These are phyloP conservation scores for Hyphantria cunea DNA, from an alignment of 1,140 invertebrate genomes.

Conservation along the genomic window DNA sequence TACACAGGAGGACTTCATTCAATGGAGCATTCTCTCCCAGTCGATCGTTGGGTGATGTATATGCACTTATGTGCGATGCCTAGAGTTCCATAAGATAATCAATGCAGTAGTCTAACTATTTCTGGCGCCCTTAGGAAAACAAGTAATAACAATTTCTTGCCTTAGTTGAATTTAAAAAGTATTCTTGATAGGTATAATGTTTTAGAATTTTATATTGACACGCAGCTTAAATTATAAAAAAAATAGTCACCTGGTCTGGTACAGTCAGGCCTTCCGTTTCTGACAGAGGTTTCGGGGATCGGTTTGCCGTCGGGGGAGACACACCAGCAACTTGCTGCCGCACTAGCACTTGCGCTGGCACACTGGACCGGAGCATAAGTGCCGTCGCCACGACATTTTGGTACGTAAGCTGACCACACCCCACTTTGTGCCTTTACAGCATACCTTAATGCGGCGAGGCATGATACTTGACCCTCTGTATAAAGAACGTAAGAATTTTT, in stretches of 20 bases:
- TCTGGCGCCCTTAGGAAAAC: too few species aligned
- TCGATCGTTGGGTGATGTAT: too few species aligned
- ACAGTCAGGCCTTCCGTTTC: conserved; percentile 87
- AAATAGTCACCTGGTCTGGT: conserved; percentile 65
- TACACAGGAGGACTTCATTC: too few species aligned
- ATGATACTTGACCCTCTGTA: conserved; percentile 66
- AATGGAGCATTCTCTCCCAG: too few species aligned
- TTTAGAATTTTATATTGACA: too few species aligned
- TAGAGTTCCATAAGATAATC: too few species aligned
- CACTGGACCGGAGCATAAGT: conserved; percentile 93
- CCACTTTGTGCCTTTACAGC: conserved; percentile 61
- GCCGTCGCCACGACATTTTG: conserved; percentile 90
- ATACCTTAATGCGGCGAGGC: conserved; percentile 61
- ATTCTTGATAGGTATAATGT: too few species aligned
- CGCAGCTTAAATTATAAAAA: background rate
- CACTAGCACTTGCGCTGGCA: conserved; percentile 85
- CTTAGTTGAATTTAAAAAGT: too few species aligned
- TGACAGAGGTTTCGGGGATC: conserved; percentile 88
- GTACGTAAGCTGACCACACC: conserved; percentile 78
- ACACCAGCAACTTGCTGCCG: conserved; percentile 88
- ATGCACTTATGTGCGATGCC: too few species aligned
- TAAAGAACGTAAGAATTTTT: background rate
- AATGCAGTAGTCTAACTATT: too few species aligned
- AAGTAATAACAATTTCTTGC: too few species aligned
- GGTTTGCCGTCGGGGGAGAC: conserved; percentile 91